These are phyloP conservation scores for Globodera rostochiensis DNA, from an alignment of 1,140 invertebrate genomes.

Conservation along the genomic window DNA sequence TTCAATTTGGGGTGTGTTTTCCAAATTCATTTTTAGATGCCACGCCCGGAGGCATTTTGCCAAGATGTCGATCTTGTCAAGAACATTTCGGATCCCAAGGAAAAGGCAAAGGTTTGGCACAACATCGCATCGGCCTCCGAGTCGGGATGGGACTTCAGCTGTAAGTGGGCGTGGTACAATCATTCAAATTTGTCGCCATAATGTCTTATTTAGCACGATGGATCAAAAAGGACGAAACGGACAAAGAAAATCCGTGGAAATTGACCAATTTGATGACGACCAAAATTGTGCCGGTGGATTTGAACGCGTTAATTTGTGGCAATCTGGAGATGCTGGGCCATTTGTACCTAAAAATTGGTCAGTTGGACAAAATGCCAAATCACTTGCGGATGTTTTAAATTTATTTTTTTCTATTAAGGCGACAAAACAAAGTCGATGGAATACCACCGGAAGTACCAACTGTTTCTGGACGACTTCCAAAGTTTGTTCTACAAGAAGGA, in stretches of 20 bases:
- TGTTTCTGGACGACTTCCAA: not conserved
- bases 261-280: constrained; percentile 36
- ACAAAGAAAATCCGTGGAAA: not conserved
- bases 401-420: not conserved
- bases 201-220: constrained; percentile 31
- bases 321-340: not conserved
- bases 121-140: constrained; percentile 66
- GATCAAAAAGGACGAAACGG: constrained; percentile 39
- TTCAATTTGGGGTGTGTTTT: no score
- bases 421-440: not conserved
- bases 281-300: not conserved
- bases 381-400: not conserved
- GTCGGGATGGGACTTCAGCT: constrained; percentile 67
- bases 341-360: constrained; percentile 56
- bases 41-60: constrained; percentile 66
- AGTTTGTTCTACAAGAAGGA: constrained; percentile 1
- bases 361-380: no score
- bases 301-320: not conserved
- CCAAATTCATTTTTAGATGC: constrained; percentile 59
- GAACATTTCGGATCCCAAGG: constrained; percentile 31
- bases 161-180: constrained; percentile 62
- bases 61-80: constrained; percentile 43
- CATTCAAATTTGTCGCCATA: not conserved
- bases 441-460: not conserved
- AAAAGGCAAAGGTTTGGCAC: constrained; percentile 31